phyloP scores from a whole-genome alignment of 2,888 invertebrate genomes.

The Metacarcinus magister region DNA sequence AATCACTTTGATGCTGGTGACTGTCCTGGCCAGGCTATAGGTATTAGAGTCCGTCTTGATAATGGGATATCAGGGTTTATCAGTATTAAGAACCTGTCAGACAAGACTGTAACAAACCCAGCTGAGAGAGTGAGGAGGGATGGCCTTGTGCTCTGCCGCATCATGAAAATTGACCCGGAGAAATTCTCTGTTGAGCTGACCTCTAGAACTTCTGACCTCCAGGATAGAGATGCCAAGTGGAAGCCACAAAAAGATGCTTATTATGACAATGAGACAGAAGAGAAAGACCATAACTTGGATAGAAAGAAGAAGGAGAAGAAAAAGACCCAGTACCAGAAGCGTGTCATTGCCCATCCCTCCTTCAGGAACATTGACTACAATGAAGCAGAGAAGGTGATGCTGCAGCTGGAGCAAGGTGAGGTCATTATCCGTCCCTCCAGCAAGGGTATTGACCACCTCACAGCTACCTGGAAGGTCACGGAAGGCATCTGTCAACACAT shows the following conservation, averaged over 20 bases:
- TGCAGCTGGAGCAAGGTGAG: conserved; percentile 97
- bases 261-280: conserved; percentile 94
- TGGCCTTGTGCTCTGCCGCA: conserved; percentile 93
- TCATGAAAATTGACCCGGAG: conserved; percentile 98
- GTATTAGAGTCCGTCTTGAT: conserved; percentile 92
- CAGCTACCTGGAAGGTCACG: conserved; percentile 99
- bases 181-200: conserved; percentile 97
- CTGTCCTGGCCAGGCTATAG: conserved; percentile 98
- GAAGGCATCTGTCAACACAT: conserved; percentile 98
- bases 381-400: conserved; percentile 96
- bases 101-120: conserved; percentile 96
- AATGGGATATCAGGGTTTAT: conserved; percentile 92
- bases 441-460: conserved; percentile 97
- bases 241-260: conserved; percentile 94
- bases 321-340: conserved; percentile 94
- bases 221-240: conserved; percentile 96
- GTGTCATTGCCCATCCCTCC: conserved; percentile 98
- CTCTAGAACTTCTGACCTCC: conserved; percentile 95
- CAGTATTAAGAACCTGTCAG: conserved; percentile 92
- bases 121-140: conserved; percentile 94
- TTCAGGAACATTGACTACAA: conserved; percentile 98
- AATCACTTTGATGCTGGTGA: conserved; percentile 96
- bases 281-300: conserved; percentile 91
- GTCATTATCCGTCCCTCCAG: conserved; percentile 98
- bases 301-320: conserved; percentile 91